Conservation (phyloP, 30 jellyfish, hydroid and myxozoan species). For the Calvadosia cruxmelitensis region DNA sequence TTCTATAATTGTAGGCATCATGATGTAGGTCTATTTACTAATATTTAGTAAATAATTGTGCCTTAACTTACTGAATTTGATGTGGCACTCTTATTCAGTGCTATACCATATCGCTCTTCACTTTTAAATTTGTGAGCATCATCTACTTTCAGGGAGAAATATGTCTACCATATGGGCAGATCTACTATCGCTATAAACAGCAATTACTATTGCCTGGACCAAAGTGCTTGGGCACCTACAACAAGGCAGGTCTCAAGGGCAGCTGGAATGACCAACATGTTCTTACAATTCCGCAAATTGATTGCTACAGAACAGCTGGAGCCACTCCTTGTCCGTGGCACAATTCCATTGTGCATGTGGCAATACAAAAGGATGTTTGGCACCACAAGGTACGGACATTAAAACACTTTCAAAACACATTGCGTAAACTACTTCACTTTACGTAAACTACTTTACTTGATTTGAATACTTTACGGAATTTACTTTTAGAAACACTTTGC, state of each 20-base stretch:
- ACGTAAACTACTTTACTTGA: no score
- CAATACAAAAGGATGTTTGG: conserved; percentile 82
- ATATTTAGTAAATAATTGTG: no score
- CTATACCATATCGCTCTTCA: no score
- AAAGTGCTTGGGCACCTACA: conserved; percentile 89
- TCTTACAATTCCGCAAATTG: conserved; percentile 39
- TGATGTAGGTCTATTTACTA: no score
- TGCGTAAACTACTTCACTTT: no score
- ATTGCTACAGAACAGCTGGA: conserved; percentile 62
- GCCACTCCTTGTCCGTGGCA: conserved; percentile 71
- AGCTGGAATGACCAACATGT: conserved; percentile 49
- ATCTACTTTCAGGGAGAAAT: conserved; percentile 89
- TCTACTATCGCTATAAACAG: conserved; percentile 84
- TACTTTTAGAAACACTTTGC: no score
- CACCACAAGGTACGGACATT: conserved; percentile 79
- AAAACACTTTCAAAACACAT: no score
- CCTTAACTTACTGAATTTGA: no score
- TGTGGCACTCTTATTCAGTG: no score
- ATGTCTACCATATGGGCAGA: conserved; percentile 91
- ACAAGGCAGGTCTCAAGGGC: conserved; percentile 79
- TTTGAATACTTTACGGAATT: no score
- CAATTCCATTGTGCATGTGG: conserved; percentile 92
- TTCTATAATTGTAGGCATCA: no score
- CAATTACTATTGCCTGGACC: conserved; percentile 85
- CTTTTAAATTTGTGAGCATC: no score